Conservation (phyloP, 2,888 invertebrate genomes). For the Oasisia sp. region DNA sequence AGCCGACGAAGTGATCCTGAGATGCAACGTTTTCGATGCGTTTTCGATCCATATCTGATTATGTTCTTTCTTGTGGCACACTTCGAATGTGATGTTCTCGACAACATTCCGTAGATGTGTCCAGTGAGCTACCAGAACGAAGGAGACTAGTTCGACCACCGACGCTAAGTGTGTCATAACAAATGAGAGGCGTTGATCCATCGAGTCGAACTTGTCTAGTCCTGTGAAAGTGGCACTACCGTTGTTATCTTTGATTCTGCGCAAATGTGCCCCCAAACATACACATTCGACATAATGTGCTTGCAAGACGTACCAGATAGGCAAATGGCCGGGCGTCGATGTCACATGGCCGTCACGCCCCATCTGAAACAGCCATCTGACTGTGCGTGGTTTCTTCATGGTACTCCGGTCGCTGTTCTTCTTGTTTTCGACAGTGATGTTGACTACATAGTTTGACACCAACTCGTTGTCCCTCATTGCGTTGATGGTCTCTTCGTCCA, state of each 20-base stretch:
- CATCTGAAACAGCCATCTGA: background rate
- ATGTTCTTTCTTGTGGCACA: background rate
- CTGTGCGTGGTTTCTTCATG: background rate
- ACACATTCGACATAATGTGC: slow-evolving; percentile 9
- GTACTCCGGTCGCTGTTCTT: background rate
- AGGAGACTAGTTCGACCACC: background rate
- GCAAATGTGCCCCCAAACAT: background rate
- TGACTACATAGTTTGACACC: background rate
- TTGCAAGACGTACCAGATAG: background rate
- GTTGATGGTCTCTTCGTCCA: background rate
- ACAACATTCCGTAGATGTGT: background rate
- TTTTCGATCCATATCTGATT: background rate
- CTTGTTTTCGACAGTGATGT: background rate
- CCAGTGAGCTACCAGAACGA: background rate
- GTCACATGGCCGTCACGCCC: background rate
- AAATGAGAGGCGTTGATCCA: background rate
- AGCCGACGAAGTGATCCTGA: background rate
- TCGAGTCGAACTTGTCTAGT: background rate
- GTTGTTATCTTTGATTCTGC: background rate
- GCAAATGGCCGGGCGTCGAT: background rate
- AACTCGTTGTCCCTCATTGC: background rate
- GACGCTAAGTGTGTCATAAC: background rate
- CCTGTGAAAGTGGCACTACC: background rate
- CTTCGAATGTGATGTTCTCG: background rate
- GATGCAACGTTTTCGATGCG: background rate